Conservation (phyloP, 2,888 invertebrate species). For the Slavum lentiscoides region DNA sequence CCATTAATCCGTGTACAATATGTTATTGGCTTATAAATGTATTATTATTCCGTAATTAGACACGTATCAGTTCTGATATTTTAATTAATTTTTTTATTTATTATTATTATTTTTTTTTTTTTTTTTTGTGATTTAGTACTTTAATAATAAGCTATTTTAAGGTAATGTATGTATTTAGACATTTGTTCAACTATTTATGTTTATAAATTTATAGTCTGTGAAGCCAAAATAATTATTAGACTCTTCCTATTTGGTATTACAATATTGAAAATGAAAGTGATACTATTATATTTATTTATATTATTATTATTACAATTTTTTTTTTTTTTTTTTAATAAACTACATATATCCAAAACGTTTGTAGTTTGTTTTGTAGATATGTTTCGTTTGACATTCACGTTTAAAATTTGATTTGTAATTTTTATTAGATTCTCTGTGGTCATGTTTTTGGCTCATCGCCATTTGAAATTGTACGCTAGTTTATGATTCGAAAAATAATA, state of each 20-base stretch:
- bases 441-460: too few relatives aligned
- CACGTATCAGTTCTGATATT: constrained; percentile 14
- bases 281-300: constrained; percentile 23
- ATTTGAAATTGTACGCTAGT: too few relatives aligned
- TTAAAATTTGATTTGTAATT: too few relatives aligned
- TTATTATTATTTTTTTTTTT: constrained; percentile 9
- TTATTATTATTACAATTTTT: not conserved
- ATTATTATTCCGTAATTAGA: constrained; percentile 32
- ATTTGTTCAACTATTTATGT: constrained; percentile 34
- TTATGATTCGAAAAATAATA: too few relatives aligned
- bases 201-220: constrained; percentile 23
- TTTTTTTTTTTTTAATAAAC: constrained; percentile 24
- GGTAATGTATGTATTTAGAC: constrained; percentile 10
- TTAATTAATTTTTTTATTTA: constrained; percentile 37
- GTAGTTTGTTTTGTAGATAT: not conserved
- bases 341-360: not conserved
- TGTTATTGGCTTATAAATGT: constrained; percentile 21
- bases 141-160: not conserved
- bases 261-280: constrained; percentile 32
- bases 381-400: too few relatives aligned
- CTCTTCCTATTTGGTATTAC: constrained; percentile 47
- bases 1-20: constrained; percentile 9
- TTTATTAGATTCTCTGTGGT: too few relatives aligned
- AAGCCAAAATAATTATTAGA: constrained; percentile 47
- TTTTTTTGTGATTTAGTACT: constrained; percentile 11